phyloP scores from a whole-genome alignment of 92 coral and sea anemone species.

The Isaurus tuberculatus region DNA sequence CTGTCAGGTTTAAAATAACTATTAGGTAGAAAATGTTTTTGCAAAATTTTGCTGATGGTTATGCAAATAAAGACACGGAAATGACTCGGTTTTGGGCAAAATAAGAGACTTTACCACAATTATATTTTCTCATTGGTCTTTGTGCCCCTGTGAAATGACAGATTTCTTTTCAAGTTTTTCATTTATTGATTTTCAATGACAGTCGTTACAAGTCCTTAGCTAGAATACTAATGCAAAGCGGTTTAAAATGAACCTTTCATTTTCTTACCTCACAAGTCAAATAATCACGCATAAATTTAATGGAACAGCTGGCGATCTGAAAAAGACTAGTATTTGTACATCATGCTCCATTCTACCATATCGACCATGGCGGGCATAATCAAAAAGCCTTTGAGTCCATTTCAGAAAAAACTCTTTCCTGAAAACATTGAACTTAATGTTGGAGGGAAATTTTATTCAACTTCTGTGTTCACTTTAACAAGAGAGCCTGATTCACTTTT shows the following conservation, averaged over 20 bases:
- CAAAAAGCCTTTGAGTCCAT: conserved; percentile 33
- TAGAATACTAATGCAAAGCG: conserved; percentile 14
- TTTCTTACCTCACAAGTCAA: conserved; percentile 21
- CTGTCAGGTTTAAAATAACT: too few relatives aligned
- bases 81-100: not conserved
- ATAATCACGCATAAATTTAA: conserved; percentile 42
- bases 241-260: not conserved
- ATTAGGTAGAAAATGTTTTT: too few relatives aligned
- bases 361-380: conserved; percentile 62
- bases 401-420: conserved; percentile 83
- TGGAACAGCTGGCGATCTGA: conserved; percentile 28
- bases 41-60: too few relatives aligned
- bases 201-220: not conserved
- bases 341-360: too few relatives aligned
- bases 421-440: conserved; percentile 96
- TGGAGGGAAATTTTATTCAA: conserved; percentile 91
- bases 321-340: not conserved
- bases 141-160: not conserved
- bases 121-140: not conserved
- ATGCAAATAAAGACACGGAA: too few relatives aligned
- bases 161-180: not conserved
- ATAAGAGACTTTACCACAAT: not conserved
- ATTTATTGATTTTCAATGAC: not conserved
- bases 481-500: conserved; percentile 83
- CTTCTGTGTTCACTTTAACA: conserved; percentile 87